phyloP scores from a whole-genome alignment of 2,888 invertebrate species.

The Lapara coniferarum region DNA sequence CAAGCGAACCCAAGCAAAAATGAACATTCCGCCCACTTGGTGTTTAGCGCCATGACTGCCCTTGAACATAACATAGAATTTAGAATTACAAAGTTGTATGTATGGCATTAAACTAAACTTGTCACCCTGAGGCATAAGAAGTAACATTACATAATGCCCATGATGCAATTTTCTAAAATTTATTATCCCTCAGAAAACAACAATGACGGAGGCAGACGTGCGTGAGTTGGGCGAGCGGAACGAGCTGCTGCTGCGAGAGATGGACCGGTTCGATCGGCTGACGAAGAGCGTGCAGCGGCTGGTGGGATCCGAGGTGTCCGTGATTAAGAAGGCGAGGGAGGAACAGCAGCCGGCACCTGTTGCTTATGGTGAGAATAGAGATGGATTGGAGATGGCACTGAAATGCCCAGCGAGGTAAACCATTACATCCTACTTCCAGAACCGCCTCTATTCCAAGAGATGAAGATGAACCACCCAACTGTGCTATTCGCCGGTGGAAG shows the following conservation, averaged over 20 bases:
- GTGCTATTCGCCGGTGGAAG: constrained; percentile 50
- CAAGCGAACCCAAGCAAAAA: too few species aligned
- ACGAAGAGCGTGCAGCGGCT: constrained; percentile 83
- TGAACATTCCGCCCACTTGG: too few species aligned
- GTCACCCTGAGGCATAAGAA: too few species aligned
- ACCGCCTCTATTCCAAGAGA: constrained; percentile 58
- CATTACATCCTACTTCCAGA: constrained; percentile 45
- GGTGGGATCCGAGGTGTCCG: constrained; percentile 63
- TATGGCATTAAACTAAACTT: too few species aligned
- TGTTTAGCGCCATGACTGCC: too few species aligned
- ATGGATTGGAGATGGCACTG: too few species aligned
- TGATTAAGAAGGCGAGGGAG: constrained; percentile 44
- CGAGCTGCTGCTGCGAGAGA: constrained; percentile 82
- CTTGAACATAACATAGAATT: too few species aligned
- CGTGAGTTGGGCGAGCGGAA: constrained; percentile 83
- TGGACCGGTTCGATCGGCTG: constrained; percentile 85
- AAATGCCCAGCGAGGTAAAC: too few species aligned
- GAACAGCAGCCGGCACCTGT: constrained; percentile 44
- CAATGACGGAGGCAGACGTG: constrained; percentile 83
- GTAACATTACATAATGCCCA: too few species aligned
- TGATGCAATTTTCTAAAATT: neutral
- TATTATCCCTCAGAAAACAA: constrained; percentile 73
- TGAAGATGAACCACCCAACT: constrained; percentile 65
- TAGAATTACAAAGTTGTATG: too few species aligned
- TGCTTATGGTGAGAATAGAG: constrained; percentile 47